Evolutionary conservation across 2,113 vertebrate genomes (phyloP), one percentile per base, ranked within the genome.

Genomic region (Pelmatolapia mariae): DNA sequence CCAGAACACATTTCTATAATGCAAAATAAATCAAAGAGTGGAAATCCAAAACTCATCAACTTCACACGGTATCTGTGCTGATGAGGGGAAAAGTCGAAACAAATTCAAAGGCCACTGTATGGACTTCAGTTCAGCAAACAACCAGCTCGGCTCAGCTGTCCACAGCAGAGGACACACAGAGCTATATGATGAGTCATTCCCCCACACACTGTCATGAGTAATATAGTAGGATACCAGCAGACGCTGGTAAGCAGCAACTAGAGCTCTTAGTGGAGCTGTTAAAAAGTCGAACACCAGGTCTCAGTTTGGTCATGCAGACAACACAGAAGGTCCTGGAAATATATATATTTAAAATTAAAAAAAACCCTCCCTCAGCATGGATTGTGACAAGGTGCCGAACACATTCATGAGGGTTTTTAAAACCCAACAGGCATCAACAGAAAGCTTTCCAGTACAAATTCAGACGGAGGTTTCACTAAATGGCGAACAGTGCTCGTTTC

Each of bases 1-100:
- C 93, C 89, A 92, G 91, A 91, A 93, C 89, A 88, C 57, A 86
- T 31, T 89, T 93, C 89, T 86, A 94, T 90, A 92, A 95, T 96
- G 96, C 95, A 96, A 95, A 93, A 92, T 95, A 29, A 91, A 56
- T 89, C 47, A n/a, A 78, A 68, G 89, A 92, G 87, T 92, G 91
- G 90, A 93, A 85, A 87, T 87, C 31, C 61, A 71, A 93, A 93
- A 91, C 43, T 83, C 59, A 93, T 83, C 22, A 91, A 53, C 71
- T 84, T 57, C 33, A 61, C 83, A 87, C 29, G 31, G 80, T 84
- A 87, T 63, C 36, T 90, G 81, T 89, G 80, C 79, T 31, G 84
- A 89, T 22, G 50, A 85, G 71, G 88, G 92, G 92, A 89, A 90
- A 73, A 68, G 81, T 85, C 19, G 1, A n/a, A 15, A 84, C 52